phyloP scores from a whole-genome alignment of 2,888 invertebrate genomes.

The Odiellus spinosus region DNA sequence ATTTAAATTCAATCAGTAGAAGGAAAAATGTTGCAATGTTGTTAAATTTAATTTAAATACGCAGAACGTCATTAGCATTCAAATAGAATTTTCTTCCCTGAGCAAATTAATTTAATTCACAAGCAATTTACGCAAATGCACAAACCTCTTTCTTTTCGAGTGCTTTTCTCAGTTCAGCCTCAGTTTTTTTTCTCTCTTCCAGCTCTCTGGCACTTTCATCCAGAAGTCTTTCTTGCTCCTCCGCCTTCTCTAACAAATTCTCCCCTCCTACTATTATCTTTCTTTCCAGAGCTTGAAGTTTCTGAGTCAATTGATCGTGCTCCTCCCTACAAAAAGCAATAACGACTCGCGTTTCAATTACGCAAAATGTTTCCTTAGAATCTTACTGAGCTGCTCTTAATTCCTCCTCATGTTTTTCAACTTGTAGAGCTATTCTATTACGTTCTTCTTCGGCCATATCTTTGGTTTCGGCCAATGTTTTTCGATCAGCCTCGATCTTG shows the following conservation, averaged over 20 bases:
- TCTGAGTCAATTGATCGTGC: conserved; percentile 64
- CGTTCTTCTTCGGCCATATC: conserved; percentile 44
- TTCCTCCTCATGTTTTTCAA: conserved; percentile 48
- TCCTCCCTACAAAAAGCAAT: conserved; percentile 8
- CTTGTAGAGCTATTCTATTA: conserved; percentile 44
- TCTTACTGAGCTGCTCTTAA: conserved; percentile 52
- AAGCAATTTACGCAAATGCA: too few relatives aligned
- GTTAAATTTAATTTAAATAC: neutral
- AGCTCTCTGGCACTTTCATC: conserved; percentile 72
- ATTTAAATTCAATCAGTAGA: too few relatives aligned
- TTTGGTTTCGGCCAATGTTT: conserved; percentile 32
- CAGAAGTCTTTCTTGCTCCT: conserved; percentile 73
- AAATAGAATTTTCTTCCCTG: too few relatives aligned
- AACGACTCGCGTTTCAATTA: neutral
- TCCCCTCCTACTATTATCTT: conserved; percentile 96
- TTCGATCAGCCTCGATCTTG: conserved; percentile 33
- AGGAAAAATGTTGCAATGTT: too few relatives aligned
- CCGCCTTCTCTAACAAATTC: conserved; percentile 91
- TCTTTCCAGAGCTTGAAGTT: conserved; percentile 75
- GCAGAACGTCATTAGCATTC: too few relatives aligned
- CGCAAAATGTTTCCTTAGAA: neutral
- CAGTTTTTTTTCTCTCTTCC: conserved; percentile 57
- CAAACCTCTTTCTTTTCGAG: conserved; percentile 66
- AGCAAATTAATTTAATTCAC: too few relatives aligned
- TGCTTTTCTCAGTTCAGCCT: conserved; percentile 61